These are phyloP conservation scores for Coregonus suidteri DNA, from an alignment of 2,797 vertebrate species.

Conservation along the genomic window DNA sequence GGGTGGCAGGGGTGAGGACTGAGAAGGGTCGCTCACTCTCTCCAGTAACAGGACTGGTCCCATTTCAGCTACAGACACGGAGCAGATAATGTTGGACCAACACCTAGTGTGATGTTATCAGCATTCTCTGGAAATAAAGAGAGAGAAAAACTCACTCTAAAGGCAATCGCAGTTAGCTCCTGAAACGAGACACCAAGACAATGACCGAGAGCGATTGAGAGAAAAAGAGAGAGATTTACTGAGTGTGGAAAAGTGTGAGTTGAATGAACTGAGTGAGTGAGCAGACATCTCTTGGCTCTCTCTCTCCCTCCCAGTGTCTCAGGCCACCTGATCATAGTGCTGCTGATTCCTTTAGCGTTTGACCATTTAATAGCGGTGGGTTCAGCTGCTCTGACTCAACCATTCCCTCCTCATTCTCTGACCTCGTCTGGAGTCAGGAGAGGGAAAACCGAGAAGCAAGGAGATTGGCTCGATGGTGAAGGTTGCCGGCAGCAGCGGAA, in stretches of 20 bases:
- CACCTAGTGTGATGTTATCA: constrained; percentile 20
- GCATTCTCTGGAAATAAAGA: constrained; percentile 30
- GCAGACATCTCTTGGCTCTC: constrained; percentile 37
- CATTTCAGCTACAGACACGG: background rate
- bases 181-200: constrained; percentile 50
- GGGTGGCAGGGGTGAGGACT: constrained; percentile 13
- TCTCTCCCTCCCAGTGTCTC: constrained; percentile 19
- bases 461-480: constrained; percentile 8
- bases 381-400: constrained; percentile 55
- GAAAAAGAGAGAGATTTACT: constrained; percentile 63
- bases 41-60: constrained; percentile 21
- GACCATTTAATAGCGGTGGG: constrained; percentile 50
- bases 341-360: constrained; percentile 49
- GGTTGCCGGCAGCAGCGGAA: constrained; percentile 18
- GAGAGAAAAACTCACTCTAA: constrained; percentile 34
- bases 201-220: constrained; percentile 16
- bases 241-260: constrained; percentile 36
- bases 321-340: constrained; percentile 55
- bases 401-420: constrained; percentile 46
- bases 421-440: constrained; percentile 26
- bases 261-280: constrained; percentile 31
- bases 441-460: constrained; percentile 14
- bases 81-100: constrained; percentile 19
- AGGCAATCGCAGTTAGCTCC: constrained; percentile 56
- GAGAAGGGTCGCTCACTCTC: constrained; percentile 10